A percentile compares a stretch with the other conserved stretches of the same genome.
These are phyloP conservation scores for Dromas ardeola DNA, from an alignment of 2,113 vertebrate species.

Conservation along the genomic window DNA sequence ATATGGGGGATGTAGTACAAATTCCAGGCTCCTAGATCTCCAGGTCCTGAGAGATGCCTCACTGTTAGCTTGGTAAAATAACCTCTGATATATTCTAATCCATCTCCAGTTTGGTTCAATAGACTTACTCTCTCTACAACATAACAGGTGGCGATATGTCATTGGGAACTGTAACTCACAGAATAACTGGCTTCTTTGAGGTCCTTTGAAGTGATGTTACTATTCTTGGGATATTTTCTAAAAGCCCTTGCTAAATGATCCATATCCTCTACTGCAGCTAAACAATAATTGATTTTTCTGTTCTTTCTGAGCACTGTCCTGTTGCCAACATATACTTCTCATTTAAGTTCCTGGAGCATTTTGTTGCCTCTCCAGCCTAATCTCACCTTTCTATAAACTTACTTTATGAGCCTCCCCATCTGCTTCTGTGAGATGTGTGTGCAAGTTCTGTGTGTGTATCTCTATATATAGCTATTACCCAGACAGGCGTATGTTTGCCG, in stretches of 20 bases:
- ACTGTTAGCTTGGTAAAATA: background rate
- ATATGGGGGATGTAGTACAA: background rate
- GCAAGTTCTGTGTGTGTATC: background rate
- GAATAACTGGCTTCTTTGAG: background rate
- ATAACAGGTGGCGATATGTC: background rate
- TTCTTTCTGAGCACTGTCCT: constrained; percentile 53
- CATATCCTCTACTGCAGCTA: constrained; percentile 34
- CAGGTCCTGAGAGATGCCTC: background rate
- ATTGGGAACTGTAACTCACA: background rate
- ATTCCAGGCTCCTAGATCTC: background rate
- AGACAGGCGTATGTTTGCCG: background rate
- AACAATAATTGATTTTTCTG: constrained; percentile 62
- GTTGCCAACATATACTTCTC: constrained; percentile 53
- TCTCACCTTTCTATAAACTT: constrained; percentile 44
- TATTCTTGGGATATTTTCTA: constrained; percentile 34
- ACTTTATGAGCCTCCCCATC: constrained; percentile 30
- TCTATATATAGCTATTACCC: background rate
- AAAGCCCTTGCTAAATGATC: constrained; percentile 44
- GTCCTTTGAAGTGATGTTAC: background rate
- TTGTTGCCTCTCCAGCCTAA: constrained; percentile 53
- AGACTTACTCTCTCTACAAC: background rate
- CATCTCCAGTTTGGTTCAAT: background rate
- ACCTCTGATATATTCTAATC: background rate
- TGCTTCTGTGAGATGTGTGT: background rate
- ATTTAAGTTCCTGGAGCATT: constrained; percentile 42